Evolutionary conservation across 23 tunicate species (phyloP).

Genomic region (Ascidia mentula): DNA sequence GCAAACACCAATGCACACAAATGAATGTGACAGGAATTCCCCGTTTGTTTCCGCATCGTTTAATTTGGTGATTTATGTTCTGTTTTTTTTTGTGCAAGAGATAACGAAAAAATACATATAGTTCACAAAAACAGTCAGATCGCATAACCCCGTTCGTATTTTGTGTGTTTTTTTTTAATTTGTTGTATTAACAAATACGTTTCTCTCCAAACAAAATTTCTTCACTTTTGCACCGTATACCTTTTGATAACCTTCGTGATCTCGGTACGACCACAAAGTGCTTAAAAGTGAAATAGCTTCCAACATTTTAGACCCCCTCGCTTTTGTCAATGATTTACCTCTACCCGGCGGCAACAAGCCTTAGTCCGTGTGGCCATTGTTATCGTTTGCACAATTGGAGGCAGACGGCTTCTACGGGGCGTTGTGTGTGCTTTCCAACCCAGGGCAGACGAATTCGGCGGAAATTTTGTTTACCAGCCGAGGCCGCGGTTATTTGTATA

Average conservation of each 20-base stretch:
- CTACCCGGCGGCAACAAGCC: neutral
- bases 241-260: no score
- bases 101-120: no score
- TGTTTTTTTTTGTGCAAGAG: no score
- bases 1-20: neutral
- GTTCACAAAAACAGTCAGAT: no score
- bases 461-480: neutral
- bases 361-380: neutral
- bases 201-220: no score
- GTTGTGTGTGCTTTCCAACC: neutral
- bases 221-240: neutral
- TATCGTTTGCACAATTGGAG: neutral
- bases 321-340: neutral
- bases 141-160: no score
- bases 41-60: no score
- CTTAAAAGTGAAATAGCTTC: neutral
- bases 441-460: conserved; percentile 6
- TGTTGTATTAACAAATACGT: no score
- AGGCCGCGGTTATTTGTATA: neutral
- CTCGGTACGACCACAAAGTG: neutral
- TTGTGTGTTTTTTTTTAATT: no score
- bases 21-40: neutral
- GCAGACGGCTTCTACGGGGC: neutral
- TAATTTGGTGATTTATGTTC: no score
- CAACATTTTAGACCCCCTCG: neutral